These are phyloP conservation scores for Potorous gilbertii DNA, from an alignment of 2,797 vertebrate genomes.

Conservation along the genomic window DNA sequence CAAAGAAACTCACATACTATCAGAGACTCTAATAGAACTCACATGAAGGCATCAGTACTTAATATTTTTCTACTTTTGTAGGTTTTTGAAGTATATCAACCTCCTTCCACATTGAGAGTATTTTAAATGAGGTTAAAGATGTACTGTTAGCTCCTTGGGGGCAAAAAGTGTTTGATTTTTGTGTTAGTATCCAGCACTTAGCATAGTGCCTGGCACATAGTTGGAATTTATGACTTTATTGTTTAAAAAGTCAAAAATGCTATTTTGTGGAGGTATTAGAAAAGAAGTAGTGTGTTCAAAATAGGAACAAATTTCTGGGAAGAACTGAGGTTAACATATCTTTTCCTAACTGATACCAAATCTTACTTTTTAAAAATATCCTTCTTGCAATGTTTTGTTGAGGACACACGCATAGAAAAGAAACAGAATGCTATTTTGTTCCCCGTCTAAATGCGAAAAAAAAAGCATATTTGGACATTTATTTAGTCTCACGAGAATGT, in stretches of 20 bases:
- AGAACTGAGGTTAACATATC: constrained; percentile 37
- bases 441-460: background rate
- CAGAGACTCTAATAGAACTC: background rate
- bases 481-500: constrained; percentile 46
- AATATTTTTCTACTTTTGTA: constrained; percentile 38
- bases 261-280: background rate
- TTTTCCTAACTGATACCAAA: constrained; percentile 42
- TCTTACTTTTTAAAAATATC: constrained; percentile 24
- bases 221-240: background rate
- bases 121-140: background rate
- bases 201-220: background rate
- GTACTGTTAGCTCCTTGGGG: background rate
- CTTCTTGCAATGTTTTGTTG: background rate
- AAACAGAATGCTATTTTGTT: constrained; percentile 15
- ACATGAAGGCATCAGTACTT: background rate
- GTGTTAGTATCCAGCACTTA: background rate
- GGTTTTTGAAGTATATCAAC: constrained; percentile 23
- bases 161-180: background rate
- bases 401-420: background rate
- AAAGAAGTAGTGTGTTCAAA: background rate
- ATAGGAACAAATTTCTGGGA: background rate
- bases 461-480: constrained; percentile 38
- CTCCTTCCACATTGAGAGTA: background rate
- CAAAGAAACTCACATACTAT: background rate
- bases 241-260: background rate